phyloP scores from a whole-genome alignment of 2,888 invertebrate genomes.

The Patella caerulea region DNA sequence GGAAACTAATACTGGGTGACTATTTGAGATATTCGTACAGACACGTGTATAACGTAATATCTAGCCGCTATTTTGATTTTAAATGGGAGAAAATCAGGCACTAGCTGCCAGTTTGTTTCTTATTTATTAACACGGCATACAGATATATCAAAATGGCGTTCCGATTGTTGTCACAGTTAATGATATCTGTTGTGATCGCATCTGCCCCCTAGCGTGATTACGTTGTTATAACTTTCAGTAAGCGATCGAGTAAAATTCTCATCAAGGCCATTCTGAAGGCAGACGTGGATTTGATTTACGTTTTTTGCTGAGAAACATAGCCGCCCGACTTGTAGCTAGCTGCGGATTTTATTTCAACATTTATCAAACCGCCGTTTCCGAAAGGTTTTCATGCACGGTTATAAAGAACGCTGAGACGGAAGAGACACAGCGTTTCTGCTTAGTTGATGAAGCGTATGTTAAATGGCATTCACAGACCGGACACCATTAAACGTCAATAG shows the following conservation, averaged over 20 bases:
- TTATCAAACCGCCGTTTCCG: conserved; percentile 29
- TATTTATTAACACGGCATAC: not conserved
- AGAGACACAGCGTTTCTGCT: not conserved
- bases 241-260: not conserved
- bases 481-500: not conserved
- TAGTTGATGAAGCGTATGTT: not conserved
- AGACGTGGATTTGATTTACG: not conserved
- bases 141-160: conserved; percentile 5
- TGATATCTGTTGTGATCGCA: not conserved
- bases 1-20: no score
- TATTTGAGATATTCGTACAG: no score
- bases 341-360: conserved; percentile 25
- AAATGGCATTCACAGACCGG: not conserved
- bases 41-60: no score
- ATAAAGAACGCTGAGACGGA: not conserved
- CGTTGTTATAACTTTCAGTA: not conserved
- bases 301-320: conserved; percentile 8
- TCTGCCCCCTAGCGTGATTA: conserved; percentile 9
- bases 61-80: no score
- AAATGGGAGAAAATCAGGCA: no score
- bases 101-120: not conserved
- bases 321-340: conserved; percentile 9
- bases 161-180: conserved; percentile 5
- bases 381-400: conserved; percentile 17
- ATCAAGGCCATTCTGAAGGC: not conserved